These are phyloP conservation scores for Cavia aperea DNA, from an alignment of 2,113 vertebrate species.

Conservation along the genomic window DNA sequence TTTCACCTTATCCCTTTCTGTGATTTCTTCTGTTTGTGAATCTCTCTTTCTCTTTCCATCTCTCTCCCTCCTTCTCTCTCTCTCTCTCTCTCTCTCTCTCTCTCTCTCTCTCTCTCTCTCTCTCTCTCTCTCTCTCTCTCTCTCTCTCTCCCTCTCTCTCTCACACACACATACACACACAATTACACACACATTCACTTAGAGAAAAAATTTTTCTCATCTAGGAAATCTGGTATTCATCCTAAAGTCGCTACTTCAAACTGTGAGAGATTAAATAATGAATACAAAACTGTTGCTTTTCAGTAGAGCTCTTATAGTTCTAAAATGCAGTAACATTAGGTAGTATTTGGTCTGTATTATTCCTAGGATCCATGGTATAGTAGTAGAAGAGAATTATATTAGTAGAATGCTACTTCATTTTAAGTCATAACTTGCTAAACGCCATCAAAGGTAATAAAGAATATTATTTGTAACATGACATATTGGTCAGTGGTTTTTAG, in stretches of 20 bases:
- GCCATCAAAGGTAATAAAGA: conserved; percentile 51
- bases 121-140: background rate
- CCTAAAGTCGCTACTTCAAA: background rate
- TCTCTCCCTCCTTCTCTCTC: background rate
- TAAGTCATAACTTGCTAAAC: conserved; percentile 56
- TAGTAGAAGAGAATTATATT: conserved; percentile 2
- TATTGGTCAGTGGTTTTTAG: background rate
- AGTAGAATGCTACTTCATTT: conserved; percentile 45
- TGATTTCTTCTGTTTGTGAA: background rate
- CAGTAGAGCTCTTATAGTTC: background rate
- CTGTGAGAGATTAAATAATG: background rate
- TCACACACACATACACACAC: background rate
- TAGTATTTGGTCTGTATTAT: background rate
- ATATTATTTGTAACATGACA: conserved; percentile 30
- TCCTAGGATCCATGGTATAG: background rate
- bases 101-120: too few species aligned
- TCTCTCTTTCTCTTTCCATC: background rate
- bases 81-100: too few species aligned
- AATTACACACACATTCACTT: background rate
- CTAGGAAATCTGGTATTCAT: background rate
- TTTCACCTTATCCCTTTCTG: background rate
- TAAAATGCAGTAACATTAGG: background rate
- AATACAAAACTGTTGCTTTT: background rate
- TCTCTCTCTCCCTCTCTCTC: background rate
- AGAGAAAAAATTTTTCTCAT: background rate